Evolutionary conservation across 2,888 invertebrate species (phyloP).

Genomic region (Julus scanicus): DNA sequence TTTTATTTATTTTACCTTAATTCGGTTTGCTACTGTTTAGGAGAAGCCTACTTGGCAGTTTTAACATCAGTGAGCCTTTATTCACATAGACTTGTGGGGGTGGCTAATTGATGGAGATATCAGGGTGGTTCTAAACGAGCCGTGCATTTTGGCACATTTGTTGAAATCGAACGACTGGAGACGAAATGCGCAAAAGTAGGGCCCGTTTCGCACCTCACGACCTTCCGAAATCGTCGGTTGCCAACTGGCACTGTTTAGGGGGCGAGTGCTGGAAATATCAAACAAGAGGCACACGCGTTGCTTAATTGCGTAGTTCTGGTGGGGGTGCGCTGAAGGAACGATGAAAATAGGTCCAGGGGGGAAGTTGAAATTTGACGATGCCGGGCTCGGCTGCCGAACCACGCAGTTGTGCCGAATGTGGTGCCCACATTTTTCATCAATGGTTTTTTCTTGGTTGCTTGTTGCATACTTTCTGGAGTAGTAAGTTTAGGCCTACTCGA

Average conservation of each 20-base stretch:
- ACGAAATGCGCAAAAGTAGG: not conserved
- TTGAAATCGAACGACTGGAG: not conserved
- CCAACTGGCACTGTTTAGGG: conserved; percentile 5
- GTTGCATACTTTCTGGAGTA: no score
- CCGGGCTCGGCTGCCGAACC: no score
- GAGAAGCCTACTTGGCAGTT: no score
- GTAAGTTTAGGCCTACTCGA: no score
- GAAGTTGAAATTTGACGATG: no score
- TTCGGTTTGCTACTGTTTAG: no score
- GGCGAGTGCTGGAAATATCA: not conserved
- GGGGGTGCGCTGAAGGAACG: not conserved
- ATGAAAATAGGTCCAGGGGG: not conserved
- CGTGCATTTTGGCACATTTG: conserved; percentile 2
- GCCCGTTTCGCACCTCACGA: not conserved
- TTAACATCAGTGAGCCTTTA: no score
- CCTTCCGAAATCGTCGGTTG: not conserved
- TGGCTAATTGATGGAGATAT: not conserved
- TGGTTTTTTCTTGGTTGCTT: no score
- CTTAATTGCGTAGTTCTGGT: not conserved
- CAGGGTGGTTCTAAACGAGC: conserved; percentile 7
- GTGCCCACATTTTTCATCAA: no score
- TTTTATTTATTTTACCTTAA: no score
- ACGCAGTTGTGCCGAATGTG: no score
- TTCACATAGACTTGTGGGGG: not conserved
- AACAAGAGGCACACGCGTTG: not conserved